Evolutionary conservation across 2,797 vertebrate species (phyloP).

Genomic region (Delichon dasypus): DNA sequence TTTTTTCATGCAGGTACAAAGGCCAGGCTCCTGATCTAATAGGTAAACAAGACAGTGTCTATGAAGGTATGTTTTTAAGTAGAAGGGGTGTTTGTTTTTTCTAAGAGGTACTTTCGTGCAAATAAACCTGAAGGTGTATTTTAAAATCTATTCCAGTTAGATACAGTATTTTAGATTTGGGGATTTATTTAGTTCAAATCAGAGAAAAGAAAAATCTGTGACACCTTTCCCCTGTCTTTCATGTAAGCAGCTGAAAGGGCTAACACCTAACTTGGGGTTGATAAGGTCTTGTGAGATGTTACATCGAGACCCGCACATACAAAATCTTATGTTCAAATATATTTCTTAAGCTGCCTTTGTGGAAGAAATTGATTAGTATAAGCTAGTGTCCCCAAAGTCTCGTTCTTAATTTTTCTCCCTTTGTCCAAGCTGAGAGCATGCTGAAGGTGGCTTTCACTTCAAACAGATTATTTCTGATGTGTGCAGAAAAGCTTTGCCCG

Average conservation of each 20-base stretch:
- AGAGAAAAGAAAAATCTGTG: background rate
- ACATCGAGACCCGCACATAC: background rate
- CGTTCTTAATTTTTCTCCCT: background rate
- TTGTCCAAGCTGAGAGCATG: background rate
- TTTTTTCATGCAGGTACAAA: conserved; percentile 84
- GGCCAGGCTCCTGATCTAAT: conserved; percentile 96
- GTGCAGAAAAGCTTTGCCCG: background rate
- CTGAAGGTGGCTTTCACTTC: background rate
- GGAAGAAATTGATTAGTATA: background rate
- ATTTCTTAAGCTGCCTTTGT: background rate
- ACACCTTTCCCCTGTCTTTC: background rate
- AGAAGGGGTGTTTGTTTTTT: background rate
- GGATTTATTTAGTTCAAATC: background rate
- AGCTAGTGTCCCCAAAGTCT: background rate
- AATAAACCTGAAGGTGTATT: background rate
- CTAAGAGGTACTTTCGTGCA: background rate
- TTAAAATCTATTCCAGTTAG: background rate
- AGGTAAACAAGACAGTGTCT: conserved; percentile 97
- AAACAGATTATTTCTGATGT: background rate
- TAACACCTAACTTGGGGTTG: background rate
- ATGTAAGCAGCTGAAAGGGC: background rate
- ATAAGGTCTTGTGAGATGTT: background rate
- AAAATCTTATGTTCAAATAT: background rate
- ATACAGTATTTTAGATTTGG: background rate
- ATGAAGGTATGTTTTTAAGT: conserved; percentile 87